Conservation (phyloP, 2,888 invertebrate genomes). For the Cheilosia variabilis region DNA sequence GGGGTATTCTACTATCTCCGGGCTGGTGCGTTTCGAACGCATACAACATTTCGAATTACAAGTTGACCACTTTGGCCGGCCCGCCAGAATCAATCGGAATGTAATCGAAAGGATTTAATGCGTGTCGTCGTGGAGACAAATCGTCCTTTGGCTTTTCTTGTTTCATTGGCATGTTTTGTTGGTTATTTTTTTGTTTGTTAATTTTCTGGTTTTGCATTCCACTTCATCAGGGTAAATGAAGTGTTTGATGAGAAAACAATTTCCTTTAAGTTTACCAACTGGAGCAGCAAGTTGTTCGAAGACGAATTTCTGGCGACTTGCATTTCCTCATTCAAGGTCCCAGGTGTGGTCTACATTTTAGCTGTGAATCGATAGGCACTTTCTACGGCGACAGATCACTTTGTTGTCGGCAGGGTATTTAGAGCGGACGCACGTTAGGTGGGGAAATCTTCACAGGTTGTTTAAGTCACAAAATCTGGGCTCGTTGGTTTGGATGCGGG, state of each 20-base stretch:
- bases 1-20: constrained; percentile 17
- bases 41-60: constrained; percentile 72
- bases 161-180: neutral
- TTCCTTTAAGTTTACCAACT: neutral
- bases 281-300: neutral
- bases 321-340: constrained; percentile 10
- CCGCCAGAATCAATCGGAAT: constrained; percentile 69
- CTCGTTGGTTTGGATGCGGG: no score
- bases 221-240: constrained; percentile 20
- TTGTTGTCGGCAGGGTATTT: constrained; percentile 26
- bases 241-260: constrained; percentile 26
- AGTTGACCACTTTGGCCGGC: constrained; percentile 67
- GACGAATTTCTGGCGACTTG: neutral
- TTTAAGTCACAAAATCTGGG: no score
- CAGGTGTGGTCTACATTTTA: constrained; percentile 26
- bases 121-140: constrained; percentile 64
- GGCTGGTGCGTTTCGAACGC: constrained; percentile 25
- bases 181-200: neutral
- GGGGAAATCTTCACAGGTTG: neutral
- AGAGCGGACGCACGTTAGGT: constrained; percentile 13
- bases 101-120: constrained; percentile 72
- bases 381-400: constrained; percentile 12
- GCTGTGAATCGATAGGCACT: constrained; percentile 13
- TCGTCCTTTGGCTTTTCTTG: constrained; percentile 66
- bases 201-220: constrained; percentile 50